Evolutionary conservation across 2,113 vertebrate species (phyloP), one percentile per base, ranked within the genome.

Genomic region (Pollimyrus isidori): DNA sequence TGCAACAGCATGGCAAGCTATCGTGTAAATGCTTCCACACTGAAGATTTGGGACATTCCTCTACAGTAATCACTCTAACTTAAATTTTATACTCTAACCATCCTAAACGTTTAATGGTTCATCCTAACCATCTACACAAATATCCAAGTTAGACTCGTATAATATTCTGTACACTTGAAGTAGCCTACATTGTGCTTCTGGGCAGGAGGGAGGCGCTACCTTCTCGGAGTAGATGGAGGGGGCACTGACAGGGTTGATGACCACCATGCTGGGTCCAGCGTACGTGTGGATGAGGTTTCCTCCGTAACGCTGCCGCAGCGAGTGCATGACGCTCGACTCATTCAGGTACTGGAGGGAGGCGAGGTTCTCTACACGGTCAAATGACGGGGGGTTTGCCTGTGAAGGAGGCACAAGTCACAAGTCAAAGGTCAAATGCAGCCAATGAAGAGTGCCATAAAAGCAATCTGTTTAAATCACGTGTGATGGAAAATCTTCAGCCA

Each of bases 211-310:
- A 52, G 69, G 19, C 11, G 88, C 89, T 90, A 99, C 98, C 97
- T 99, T 99, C 94, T 99, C 98, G 0, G 98, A 99, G 94, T 99
- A 99, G 96, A 99, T 97, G 62, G 98, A 98, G 0, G 98, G 97
- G 6, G 97, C 95, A 92, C 97, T 98, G 23, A 98, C 96, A 1
- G 98, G 98, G 95, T 98, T 99, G 93, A 99, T 94, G 93, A 98
- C 93, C 11, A 99, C 96, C 95, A 97, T 95, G 95, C 96, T 97
- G 91, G 96, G 94, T 65, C 98, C 98, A 0, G 98, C 96, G 0
- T 97, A 96, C 0, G 97, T 97, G 94, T 99, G 97, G 89, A 97
- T 96, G 91, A 99, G 97, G 95, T 98, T 98, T 45, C 97, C 97
- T 0, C 98, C 97, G 0, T 98, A 99, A 90, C 98, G 97, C 93